These are phyloP conservation scores for Meandrina meandrites DNA, from an alignment of 92 coral and sea anemone genomes.

Conservation along the genomic window DNA sequence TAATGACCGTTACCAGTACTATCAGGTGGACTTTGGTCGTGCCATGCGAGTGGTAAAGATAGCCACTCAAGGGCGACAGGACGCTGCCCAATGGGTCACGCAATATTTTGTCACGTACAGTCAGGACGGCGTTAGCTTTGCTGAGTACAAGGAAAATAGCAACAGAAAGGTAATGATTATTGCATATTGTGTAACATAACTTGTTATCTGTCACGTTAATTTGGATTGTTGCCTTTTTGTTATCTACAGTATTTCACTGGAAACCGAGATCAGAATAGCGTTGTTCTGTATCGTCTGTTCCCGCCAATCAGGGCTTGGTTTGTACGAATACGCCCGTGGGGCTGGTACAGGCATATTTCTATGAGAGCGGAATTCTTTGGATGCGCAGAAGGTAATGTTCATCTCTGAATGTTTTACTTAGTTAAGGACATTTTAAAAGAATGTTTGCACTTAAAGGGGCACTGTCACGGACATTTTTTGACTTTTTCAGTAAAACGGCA, in stretches of 20 bases:
- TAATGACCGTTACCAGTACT: conserved; percentile 70
- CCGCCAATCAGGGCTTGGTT: conserved; percentile 61
- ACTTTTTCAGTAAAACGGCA: too few relatives aligned
- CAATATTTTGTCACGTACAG: conserved; percentile 59
- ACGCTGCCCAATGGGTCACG: conserved; percentile 68
- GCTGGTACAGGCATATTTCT: conserved; percentile 59
- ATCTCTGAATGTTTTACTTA: not conserved
- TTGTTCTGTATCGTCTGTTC: conserved; percentile 58
- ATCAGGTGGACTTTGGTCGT: conserved; percentile 59
- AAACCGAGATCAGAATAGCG: conserved; percentile 61
- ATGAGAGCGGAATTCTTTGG: conserved; percentile 71
- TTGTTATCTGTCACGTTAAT: not conserved
- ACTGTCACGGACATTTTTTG: too few relatives aligned
- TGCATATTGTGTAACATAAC: not conserved
- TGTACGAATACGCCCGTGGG: conserved; percentile 62
- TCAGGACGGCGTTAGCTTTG: conserved; percentile 59
- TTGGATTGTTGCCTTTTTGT: not conserved
- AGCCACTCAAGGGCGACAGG: conserved; percentile 65
- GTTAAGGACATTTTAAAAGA: too few relatives aligned
- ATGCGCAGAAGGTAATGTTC: conserved; percentile 54
- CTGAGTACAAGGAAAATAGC: conserved; percentile 56
- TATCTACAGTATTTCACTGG: conserved; percentile 53
- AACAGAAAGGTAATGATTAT: conserved; percentile 61
- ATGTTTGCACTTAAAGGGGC: not conserved
- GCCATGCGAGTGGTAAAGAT: conserved; percentile 58